Evolutionary conservation across 2,888 invertebrate species (phyloP), one percentile per base, ranked within the genome.

Genomic region (Tortrix viridana): DNA sequence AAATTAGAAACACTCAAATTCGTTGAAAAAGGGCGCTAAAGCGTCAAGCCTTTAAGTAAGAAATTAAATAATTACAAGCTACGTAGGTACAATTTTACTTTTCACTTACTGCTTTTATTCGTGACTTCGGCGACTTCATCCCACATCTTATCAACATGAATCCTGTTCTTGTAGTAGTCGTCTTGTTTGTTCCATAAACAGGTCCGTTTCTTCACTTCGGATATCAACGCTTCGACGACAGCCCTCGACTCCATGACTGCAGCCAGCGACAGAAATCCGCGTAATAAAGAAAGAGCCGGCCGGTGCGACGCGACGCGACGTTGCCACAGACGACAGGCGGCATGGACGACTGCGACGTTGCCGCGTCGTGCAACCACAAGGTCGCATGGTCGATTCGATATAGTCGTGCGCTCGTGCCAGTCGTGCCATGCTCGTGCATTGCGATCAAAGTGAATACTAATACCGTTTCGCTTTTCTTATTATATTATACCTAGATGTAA

Each of bases 371-470:
- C 61, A 32, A 32, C 32, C 32, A 3, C 32, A 62, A 62, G 62
- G 61, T 46, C 61, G 61, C 53, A n/a, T 52, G 52, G 44, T 62
- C 62, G 62, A 62, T 62, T 62, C 62, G 62, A 62, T 62, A 62
- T 38, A 16, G 56, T 57, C 62, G 62, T 44, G 62, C 23, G 14
- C 50, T 18, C 38, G 26, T 56, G 43, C 54, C 60, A 47, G 26
- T n/a, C n/a, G n/a, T n/a, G n/a, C n/a, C n/a, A n/a, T n/a, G n/a
- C n/a, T n/a, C n/a, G 4, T 22, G 4, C 32, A 32, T 32, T 32
- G 12, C 32, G 32, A 32, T 12, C 32, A 12, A 12, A 32, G 12
- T 32, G 32, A 32, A 12, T 32, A 32, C 32, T 3, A 32, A 32
- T 32, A 32, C 32, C 5, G 12, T 32, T 32, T 32, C 3, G 32